phyloP scores from a whole-genome alignment of 2,888 invertebrate species.

The Carterocephalus palaemon region DNA sequence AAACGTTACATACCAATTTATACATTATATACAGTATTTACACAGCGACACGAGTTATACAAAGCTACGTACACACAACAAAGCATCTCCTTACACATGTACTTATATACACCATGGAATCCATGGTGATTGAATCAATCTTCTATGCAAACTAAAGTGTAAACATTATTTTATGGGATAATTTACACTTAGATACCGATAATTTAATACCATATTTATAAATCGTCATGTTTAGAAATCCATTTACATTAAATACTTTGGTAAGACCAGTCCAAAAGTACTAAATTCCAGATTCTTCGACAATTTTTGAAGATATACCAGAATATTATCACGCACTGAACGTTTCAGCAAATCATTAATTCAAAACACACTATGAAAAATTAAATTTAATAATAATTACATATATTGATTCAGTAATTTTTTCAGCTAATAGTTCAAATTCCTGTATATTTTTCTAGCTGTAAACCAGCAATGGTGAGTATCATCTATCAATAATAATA shows the following conservation, averaged over 20 bases:
- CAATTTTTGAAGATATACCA: too few species aligned
- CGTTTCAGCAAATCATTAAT: too few species aligned
- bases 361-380: too few species aligned
- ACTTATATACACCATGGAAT: conserved; percentile 36
- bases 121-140: too few species aligned
- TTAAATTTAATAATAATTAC: too few species aligned
- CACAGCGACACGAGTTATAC: conserved; percentile 32
- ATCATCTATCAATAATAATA: too few species aligned
- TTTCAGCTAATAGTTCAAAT: too few species aligned
- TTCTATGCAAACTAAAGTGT: conserved; percentile 32
- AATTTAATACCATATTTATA: neutral
- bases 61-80: conserved; percentile 46
- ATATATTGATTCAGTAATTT: too few species aligned
- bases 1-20: conserved; percentile 47
- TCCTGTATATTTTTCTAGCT: too few species aligned
- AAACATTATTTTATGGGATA: conserved; percentile 22
- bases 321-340: too few species aligned
- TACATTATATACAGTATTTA: conserved; percentile 65
- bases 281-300: neutral
- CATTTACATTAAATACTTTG: neutral
- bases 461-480: too few species aligned
- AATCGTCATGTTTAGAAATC: neutral
- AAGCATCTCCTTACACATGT: conserved; percentile 38
- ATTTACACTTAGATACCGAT: conserved; percentile 19
- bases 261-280: neutral